Evolutionary conservation across 2,797 vertebrate species (phyloP).

Genomic region (Sebastes itinus): DNA sequence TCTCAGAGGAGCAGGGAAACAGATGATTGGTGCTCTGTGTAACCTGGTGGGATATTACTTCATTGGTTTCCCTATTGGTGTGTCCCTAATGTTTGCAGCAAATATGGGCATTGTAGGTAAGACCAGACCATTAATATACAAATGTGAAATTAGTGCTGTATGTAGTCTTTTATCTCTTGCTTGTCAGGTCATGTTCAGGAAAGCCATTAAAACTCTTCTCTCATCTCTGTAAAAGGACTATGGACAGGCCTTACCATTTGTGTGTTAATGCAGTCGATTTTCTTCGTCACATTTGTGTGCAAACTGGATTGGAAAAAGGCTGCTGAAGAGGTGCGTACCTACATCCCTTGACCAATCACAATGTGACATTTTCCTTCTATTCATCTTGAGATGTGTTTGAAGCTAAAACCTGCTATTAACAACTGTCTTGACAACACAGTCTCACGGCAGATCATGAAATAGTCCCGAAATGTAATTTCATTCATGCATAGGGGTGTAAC

Average conservation of each 20-base stretch:
- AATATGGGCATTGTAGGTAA: constrained; percentile 88
- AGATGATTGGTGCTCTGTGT: constrained; percentile 87
- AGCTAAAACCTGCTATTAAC: not conserved
- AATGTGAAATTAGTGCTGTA: not conserved
- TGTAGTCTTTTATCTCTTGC: not conserved
- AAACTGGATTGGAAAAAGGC: constrained; percentile 88
- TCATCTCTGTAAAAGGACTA: constrained; percentile 76
- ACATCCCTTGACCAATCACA: not conserved
- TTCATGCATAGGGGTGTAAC: no score
- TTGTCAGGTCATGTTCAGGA: not conserved
- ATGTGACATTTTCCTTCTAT: not conserved
- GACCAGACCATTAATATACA: not conserved
- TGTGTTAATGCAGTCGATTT: constrained; percentile 79
- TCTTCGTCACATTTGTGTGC: constrained; percentile 81
- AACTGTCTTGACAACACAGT: not conserved
- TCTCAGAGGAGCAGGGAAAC: constrained; percentile 90
- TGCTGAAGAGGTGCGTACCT: constrained; percentile 83
- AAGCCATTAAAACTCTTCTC: not conserved
- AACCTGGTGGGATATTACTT: constrained; percentile 88
- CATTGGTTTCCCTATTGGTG: constrained; percentile 88
- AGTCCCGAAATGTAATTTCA: no score
- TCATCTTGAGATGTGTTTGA: not conserved
- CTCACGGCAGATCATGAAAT: no score
- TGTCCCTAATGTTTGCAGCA: constrained; percentile 89
- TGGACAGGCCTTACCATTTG: constrained; percentile 89